Percentiles rank a stretch among this genome's conserved stretches.
These are phyloP conservation scores for Asteroscopus sphinx DNA, from an alignment of 2,888 invertebrate species.

Conservation along the genomic window DNA sequence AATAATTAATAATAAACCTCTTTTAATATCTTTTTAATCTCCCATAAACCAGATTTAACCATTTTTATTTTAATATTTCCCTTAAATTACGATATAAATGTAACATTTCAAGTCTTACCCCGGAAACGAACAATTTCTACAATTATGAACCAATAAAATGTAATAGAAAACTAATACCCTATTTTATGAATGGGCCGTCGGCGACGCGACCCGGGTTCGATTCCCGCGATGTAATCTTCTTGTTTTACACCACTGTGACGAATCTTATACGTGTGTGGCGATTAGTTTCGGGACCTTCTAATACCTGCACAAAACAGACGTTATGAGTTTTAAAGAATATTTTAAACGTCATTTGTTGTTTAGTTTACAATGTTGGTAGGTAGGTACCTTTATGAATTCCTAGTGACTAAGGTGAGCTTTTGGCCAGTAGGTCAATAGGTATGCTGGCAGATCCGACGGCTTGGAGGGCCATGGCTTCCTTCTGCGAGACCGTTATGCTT, in stretches of 20 bases:
- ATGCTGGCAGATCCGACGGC: too few relatives aligned
- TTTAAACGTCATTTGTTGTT: conserved; percentile 44
- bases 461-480: too few relatives aligned
- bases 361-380: conserved; percentile 40
- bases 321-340: conserved; percentile 38
- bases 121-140: conserved; percentile 35
- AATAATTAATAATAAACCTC: conserved; percentile 3
- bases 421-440: too few relatives aligned
- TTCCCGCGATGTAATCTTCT: conserved; percentile 41
- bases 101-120: conserved; percentile 3
- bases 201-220: conserved; percentile 36
- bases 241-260: conserved; percentile 65
- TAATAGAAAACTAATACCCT: conserved; percentile 32
- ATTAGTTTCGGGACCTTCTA: conserved; percentile 60
- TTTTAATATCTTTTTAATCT: conserved; percentile 6
- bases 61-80: conserved; percentile 5
- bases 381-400: conserved; percentile 22
- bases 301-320: conserved; percentile 51
- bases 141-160: conserved; percentile 36
- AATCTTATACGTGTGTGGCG: conserved; percentile 66
- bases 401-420: background rate
- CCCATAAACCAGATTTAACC: conserved; percentile 7
- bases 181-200: conserved; percentile 46
- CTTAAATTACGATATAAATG: conserved; percentile 12
- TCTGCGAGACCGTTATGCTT: too few relatives aligned